Evolutionary conservation across 2,797 vertebrate genomes (phyloP).

Genomic region (Argentina silus): DNA sequence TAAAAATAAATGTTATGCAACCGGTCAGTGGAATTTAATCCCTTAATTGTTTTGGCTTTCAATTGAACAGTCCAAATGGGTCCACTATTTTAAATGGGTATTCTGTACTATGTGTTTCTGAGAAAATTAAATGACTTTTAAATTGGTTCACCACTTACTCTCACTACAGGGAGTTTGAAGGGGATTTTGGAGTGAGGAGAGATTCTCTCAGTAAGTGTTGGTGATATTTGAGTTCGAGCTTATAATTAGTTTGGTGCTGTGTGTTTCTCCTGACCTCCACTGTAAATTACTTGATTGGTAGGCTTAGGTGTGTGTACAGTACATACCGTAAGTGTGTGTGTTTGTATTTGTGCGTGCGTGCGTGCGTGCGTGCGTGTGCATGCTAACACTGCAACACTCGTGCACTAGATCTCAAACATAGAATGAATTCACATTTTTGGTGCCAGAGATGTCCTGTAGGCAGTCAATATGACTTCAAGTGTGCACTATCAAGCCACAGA

Average conservation of each 20-base stretch:
- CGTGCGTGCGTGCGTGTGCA: not conserved
- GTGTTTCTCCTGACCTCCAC: too few relatives aligned
- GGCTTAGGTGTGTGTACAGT: too few relatives aligned
- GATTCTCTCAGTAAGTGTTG: not conserved
- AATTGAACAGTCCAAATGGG: slow-evolving; percentile 26
- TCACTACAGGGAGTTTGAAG: not conserved
- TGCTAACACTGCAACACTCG: not conserved
- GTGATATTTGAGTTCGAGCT: not conserved
- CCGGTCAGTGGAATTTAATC: slow-evolving; percentile 58
- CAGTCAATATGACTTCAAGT: not conserved
- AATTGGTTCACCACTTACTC: not conserved
- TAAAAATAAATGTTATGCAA: slow-evolving; percentile 67
- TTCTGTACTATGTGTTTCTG: slow-evolving; percentile 35
- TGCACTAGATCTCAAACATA: too few relatives aligned
- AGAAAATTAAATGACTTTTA: slow-evolving; percentile 40
- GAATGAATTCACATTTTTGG: too few relatives aligned
- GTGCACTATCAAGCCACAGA: not conserved
- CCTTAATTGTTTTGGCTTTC: slow-evolving; percentile 68
- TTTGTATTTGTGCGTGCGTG: not conserved
- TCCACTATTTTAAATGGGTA: slow-evolving; percentile 15
- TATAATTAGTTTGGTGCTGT: not conserved
- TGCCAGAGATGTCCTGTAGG: too few relatives aligned
- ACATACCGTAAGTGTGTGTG: slow-evolving; percentile 6
- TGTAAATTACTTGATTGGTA: too few relatives aligned
- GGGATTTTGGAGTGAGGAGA: not conserved